Conservation (phyloP, 1,140 invertebrate genomes). For the Thaumetopoea pityocampa region DNA sequence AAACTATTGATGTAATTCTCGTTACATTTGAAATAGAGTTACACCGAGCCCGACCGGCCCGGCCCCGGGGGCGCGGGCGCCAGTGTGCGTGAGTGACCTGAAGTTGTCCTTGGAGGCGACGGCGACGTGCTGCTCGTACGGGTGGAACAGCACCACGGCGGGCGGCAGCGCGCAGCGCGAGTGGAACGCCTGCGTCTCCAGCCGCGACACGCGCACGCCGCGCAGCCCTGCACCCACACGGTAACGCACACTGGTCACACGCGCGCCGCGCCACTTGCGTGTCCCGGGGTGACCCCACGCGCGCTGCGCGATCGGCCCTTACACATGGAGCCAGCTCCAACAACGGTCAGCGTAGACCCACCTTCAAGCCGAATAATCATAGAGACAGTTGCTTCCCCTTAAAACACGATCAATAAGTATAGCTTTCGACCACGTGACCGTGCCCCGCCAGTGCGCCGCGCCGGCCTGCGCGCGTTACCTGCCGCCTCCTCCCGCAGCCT, state of each 20-base stretch:
- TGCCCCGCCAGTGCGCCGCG: too few species aligned
- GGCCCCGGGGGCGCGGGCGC: too few species aligned
- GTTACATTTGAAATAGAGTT: too few species aligned
- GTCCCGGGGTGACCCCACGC: neutral
- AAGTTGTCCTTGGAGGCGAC: slow-evolving; percentile 91
- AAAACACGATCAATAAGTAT: too few species aligned
- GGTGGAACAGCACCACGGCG: slow-evolving; percentile 89
- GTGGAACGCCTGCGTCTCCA: slow-evolving; percentile 91
- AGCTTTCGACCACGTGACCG: too few species aligned
- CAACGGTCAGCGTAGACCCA: too few species aligned
- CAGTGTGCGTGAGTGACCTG: slow-evolving; percentile 74
- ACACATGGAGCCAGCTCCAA: too few species aligned
- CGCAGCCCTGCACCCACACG: slow-evolving; percentile 28
- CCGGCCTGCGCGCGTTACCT: slow-evolving; percentile 22
- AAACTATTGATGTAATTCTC: too few species aligned
- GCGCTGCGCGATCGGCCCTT: neutral
- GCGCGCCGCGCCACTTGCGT: neutral
- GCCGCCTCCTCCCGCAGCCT: slow-evolving; percentile 39
- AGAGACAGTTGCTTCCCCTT: too few species aligned
- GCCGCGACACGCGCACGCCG: slow-evolving; percentile 44
- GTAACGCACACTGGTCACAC: neutral
- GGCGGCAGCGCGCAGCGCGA: slow-evolving; percentile 87
- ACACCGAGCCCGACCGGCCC: too few species aligned
- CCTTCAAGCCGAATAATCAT: too few species aligned
- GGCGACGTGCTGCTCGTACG: slow-evolving; percentile 91